phyloP scores from a whole-genome alignment of 2,888 invertebrate genomes.

The Dorcus hopei region DNA sequence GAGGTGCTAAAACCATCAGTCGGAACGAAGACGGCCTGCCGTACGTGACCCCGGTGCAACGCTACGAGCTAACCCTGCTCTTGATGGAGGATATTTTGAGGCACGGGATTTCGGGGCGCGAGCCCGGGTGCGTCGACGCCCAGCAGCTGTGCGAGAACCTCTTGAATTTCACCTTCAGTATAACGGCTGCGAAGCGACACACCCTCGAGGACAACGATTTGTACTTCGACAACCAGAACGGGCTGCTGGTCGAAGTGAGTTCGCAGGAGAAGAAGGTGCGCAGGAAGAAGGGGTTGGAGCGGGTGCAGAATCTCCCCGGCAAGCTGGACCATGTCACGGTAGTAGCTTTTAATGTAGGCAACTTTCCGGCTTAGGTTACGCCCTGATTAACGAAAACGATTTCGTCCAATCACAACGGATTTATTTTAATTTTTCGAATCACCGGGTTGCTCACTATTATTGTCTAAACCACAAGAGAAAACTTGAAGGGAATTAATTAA shows the following conservation, averaged over 20 bases:
- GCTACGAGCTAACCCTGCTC: constrained; percentile 71
- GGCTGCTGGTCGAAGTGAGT: constrained; percentile 57
- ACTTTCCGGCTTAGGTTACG: constrained; percentile 1
- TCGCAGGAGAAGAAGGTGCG: constrained; percentile 64
- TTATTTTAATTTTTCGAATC: too few species aligned
- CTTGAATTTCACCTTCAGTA: constrained; percentile 72
- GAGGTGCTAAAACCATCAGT: constrained; percentile 37
- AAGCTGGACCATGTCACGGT: constrained; percentile 87
- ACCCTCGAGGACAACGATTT: constrained; percentile 79
- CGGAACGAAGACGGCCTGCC: constrained; percentile 59
- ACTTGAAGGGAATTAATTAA: too few species aligned
- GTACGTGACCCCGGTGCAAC: constrained; percentile 68
- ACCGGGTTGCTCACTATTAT: too few species aligned
- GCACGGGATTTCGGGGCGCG: constrained; percentile 53
- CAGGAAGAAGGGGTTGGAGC: constrained; percentile 68
- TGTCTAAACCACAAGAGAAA: too few species aligned
- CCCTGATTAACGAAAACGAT: too few species aligned
- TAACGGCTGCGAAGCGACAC: constrained; percentile 78
- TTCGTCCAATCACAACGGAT: too few species aligned
- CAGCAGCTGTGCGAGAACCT: constrained; percentile 67
- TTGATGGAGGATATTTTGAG: constrained; percentile 72
- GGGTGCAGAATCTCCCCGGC: constrained; percentile 70
- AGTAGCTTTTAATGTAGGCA: constrained; percentile 73
- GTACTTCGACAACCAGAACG: constrained; percentile 61
- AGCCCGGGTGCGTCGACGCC: constrained; percentile 61